Percentiles rank a stretch among this genome's conserved stretches.
Conservation (phyloP, 1,140 invertebrate genomes). For the Bombus pascuorum region DNA sequence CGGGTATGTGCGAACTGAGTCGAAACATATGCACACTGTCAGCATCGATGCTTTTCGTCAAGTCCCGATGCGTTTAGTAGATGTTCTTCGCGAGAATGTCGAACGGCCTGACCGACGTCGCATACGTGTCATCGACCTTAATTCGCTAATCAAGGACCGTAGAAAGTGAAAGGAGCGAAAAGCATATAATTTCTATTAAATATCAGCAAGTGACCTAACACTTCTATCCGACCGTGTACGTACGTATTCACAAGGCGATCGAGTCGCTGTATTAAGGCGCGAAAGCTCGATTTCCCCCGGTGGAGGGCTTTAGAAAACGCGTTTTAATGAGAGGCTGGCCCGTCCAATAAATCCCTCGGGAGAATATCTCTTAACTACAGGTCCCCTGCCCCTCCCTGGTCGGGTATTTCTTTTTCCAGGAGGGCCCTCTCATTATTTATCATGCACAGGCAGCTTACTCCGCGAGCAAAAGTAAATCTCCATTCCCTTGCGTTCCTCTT, state of each 20-base stretch:
- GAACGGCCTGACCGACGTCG: too few species aligned
- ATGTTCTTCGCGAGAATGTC: too few species aligned
- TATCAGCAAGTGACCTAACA: not conserved
- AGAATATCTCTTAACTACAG: slow-evolving; percentile 39
- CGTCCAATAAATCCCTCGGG: slow-evolving; percentile 26
- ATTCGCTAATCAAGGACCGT: too few species aligned
- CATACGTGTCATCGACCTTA: too few species aligned
- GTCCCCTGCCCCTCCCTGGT: not conserved
- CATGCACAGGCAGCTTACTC: slow-evolving; percentile 21
- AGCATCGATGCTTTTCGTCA: too few species aligned
- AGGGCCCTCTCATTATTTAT: slow-evolving; percentile 36
- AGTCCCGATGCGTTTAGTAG: too few species aligned
- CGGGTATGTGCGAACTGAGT: too few species aligned
- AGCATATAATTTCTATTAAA: too few species aligned
- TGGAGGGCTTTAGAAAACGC: slow-evolving; percentile 3
- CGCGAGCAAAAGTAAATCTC: slow-evolving; percentile 57
- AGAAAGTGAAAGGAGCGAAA: too few species aligned
- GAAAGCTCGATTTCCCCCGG: not conserved
- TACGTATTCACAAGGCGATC: too few species aligned
- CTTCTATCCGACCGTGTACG: too few species aligned
- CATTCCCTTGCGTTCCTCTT: slow-evolving; percentile 32
- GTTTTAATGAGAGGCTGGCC: slow-evolving; percentile 31
- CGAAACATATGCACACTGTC: too few species aligned
- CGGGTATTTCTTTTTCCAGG: slow-evolving; percentile 36
- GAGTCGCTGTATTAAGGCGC: not conserved